phyloP scores from a whole-genome alignment of 2,888 invertebrate species.

The Iselma pallidipennis region DNA sequence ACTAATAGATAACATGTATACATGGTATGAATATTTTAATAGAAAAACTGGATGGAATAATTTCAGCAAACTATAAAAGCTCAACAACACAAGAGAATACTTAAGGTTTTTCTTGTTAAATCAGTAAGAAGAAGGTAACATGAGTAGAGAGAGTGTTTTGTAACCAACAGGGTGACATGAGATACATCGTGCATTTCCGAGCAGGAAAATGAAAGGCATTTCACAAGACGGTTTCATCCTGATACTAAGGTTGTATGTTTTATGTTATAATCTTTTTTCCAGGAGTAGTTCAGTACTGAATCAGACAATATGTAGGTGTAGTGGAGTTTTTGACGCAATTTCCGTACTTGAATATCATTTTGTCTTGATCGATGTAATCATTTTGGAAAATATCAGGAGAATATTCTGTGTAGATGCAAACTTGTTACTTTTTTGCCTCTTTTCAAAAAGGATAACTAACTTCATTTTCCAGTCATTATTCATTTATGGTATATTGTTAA shows the following conservation, averaged over 20 bases:
- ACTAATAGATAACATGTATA: constrained; percentile 21
- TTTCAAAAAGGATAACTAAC: not conserved
- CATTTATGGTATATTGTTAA: not conserved
- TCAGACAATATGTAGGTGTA: not conserved
- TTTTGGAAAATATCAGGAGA: not conserved
- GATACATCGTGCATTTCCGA: not conserved
- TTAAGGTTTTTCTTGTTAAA: constrained; percentile 13
- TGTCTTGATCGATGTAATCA: not conserved
- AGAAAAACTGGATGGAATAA: constrained; percentile 24
- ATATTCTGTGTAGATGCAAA: not conserved
- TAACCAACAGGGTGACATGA: not conserved
- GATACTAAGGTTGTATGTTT: not conserved
- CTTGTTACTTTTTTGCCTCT: not conserved
- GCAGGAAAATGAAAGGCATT: not conserved
- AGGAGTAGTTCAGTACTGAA: not conserved
- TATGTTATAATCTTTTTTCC: not conserved
- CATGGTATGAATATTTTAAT: constrained; percentile 29
- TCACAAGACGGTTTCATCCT: not conserved
- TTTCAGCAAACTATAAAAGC: constrained; percentile 26
- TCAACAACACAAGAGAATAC: constrained; percentile 26
- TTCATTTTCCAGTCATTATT: not conserved
- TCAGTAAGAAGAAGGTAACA: not conserved
- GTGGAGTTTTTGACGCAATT: not conserved
- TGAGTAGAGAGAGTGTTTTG: not conserved
- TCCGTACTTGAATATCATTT: not conserved